Conservation (phyloP, 1,140 invertebrate genomes). For the Megathymus violae region DNA sequence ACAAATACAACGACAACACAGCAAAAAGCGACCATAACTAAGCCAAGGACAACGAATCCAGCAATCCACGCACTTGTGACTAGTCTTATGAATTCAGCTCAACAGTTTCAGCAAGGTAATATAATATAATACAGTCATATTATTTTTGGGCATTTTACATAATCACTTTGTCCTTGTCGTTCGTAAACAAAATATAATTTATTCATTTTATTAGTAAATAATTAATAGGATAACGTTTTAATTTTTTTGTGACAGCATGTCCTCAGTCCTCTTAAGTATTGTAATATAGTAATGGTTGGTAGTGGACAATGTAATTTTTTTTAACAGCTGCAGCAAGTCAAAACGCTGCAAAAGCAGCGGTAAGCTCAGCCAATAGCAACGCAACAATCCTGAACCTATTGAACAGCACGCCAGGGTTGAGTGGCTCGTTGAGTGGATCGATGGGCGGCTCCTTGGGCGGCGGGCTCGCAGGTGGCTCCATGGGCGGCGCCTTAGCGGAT, state of each 20-base stretch:
- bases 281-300: no score
- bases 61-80: conserved; percentile 90
- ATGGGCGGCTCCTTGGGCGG: conserved; percentile 50
- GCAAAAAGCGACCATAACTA: conserved; percentile 83
- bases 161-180: no score
- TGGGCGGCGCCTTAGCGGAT: conserved; percentile 49
- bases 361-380: conserved; percentile 84
- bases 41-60: conserved; percentile 87
- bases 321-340: conserved; percentile 70
- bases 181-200: no score
- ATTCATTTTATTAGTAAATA: no score
- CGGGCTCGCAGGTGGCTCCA: no score
- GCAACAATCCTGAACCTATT: conserved; percentile 89
- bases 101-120: conserved; percentile 89
- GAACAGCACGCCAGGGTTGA: conserved; percentile 88
- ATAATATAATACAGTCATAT: no score
- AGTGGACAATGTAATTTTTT: conserved; percentile 13
- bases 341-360: conserved; percentile 84
- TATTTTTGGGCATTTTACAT: no score
- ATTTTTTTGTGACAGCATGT: no score
- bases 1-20: conserved; percentile 68
- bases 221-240: no score
- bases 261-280: no score
- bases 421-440: no score
- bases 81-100: conserved; percentile 91